These are phyloP conservation scores for Hermaeophaga mercurialis DNA, from an alignment of 2,888 invertebrate genomes.

Conservation along the genomic window DNA sequence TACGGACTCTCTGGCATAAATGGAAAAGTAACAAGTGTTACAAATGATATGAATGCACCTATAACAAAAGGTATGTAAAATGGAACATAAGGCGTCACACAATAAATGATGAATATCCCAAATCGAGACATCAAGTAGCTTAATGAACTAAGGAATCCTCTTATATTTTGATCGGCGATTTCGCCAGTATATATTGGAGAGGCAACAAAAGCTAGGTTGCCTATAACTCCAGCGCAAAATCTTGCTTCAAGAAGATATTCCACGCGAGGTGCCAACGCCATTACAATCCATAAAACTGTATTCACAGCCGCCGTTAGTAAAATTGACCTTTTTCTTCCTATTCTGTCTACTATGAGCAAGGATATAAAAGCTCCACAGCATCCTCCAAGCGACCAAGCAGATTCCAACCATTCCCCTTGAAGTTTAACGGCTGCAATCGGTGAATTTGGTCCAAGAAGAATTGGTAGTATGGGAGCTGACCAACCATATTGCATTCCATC, in stretches of 20 bases:
- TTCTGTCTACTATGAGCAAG: slow-evolving; percentile 49
- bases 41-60: slow-evolving; percentile 46
- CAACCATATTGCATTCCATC: slow-evolving; percentile 58
- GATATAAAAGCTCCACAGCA: slow-evolving; percentile 51
- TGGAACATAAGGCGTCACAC: slow-evolving; percentile 48
- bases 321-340: slow-evolving; percentile 52
- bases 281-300: slow-evolving; percentile 52
- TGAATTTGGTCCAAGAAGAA: slow-evolving; percentile 42
- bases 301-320: slow-evolving; percentile 51
- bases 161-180: slow-evolving; percentile 55
- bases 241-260: slow-evolving; percentile 50
- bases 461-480: slow-evolving; percentile 51
- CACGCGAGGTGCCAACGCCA: slow-evolving; percentile 49
- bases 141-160: slow-evolving; percentile 53
- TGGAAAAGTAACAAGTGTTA: slow-evolving; percentile 50
- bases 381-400: slow-evolving; percentile 47
- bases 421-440: slow-evolving; percentile 47
- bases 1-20: slow-evolving; percentile 54
- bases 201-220: slow-evolving; percentile 55
- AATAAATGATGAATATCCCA: slow-evolving; percentile 54
- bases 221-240: slow-evolving; percentile 52
- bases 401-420: slow-evolving; percentile 48
- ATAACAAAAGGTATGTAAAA: slow-evolving; percentile 45
- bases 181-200: slow-evolving; percentile 57
- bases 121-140: slow-evolving; percentile 55